Evolutionary conservation across 1,140 invertebrate genomes (phyloP), one percentile per base, ranked within the genome.

Genomic region (Myzus persicae): DNA sequence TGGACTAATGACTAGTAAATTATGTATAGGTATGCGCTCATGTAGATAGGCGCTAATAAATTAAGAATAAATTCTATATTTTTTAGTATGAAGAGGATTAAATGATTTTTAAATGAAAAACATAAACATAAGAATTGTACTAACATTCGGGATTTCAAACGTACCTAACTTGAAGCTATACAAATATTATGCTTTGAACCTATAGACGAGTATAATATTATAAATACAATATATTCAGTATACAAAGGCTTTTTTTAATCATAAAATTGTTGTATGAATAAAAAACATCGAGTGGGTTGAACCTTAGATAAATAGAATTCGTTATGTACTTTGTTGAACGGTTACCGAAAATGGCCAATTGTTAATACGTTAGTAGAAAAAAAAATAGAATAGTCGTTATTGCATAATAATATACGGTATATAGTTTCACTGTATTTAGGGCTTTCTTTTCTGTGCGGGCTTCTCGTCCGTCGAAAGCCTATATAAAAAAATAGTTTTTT

Each of bases 291-390:
- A 76, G 59, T 76, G 59, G 59, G 59, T 76, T 76, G 59, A 76
- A 76, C 59, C 59, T 76, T 76, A 76, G 31, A n/a, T 76, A 76
- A 76, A 76, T 76, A n/a, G 59, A 76, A 76, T 76, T 76, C 59
- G 59, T 76, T 18, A n/a, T 76, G 59, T 76, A 76, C 59, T 76
- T 76, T 76, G 31, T 76, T 18, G 59, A 67, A 76, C 59, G 59
- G 31, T n/a, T 76, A 82, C n/a, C 36, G 36, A 82, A 82, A 82
- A 82, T 38, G 36, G 76, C 22, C 76, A 82, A 82, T 82, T 38
- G 76, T 82, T 38, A 38, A 82, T 82, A 36, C 76, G 36, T 38
- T 38, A 0, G 36, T 24, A 22, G 38, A 38, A 38, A 81, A 82
- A 38, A 76, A 76, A 36, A 82, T 82, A 82, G 76, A 82, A 82